phyloP scores from a whole-genome alignment of 2,888 invertebrate genomes.

The Chouioia cunea region DNA sequence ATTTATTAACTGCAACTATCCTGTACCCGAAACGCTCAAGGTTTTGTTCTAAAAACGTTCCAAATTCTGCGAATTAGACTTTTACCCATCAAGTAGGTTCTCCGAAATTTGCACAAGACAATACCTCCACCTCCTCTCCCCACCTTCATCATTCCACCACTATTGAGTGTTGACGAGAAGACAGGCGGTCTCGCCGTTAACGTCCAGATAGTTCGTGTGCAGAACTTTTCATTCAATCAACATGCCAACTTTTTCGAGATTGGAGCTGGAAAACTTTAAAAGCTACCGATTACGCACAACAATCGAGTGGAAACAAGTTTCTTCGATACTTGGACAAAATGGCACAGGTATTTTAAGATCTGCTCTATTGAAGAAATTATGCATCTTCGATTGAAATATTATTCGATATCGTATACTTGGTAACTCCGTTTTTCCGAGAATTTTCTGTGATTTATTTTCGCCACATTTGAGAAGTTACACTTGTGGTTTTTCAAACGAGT shows the following conservation, averaged over 20 bases:
- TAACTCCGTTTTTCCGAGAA: too few species aligned
- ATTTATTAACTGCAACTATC: too few species aligned
- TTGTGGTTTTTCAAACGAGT: too few species aligned
- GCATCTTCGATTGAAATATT: not conserved
- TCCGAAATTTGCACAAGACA: not conserved
- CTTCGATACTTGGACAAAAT: slow-evolving; percentile 97
- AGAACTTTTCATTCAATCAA: not conserved
- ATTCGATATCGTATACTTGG: too few species aligned
- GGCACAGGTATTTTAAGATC: slow-evolving; percentile 81
- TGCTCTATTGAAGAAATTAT: not conserved
- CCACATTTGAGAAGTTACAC: too few species aligned
- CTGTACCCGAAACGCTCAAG: too few species aligned
- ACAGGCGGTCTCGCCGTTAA: not conserved
- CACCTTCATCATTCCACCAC: not conserved
- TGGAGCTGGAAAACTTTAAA: slow-evolving; percentile 98
- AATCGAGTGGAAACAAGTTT: slow-evolving; percentile 90
- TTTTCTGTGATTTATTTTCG: too few species aligned
- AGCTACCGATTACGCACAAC: slow-evolving; percentile 93
- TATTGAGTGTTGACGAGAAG: not conserved
- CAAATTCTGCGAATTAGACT: too few species aligned
- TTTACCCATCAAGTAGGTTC: too few species aligned
- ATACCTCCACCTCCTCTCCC: not conserved
- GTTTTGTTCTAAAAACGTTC: not conserved
- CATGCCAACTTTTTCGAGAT: slow-evolving; percentile 7
- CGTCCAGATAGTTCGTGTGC: not conserved